Base-by-base conservation (phyloP, 2,888 invertebrate genomes). In the Cephus runcator region DNA sequence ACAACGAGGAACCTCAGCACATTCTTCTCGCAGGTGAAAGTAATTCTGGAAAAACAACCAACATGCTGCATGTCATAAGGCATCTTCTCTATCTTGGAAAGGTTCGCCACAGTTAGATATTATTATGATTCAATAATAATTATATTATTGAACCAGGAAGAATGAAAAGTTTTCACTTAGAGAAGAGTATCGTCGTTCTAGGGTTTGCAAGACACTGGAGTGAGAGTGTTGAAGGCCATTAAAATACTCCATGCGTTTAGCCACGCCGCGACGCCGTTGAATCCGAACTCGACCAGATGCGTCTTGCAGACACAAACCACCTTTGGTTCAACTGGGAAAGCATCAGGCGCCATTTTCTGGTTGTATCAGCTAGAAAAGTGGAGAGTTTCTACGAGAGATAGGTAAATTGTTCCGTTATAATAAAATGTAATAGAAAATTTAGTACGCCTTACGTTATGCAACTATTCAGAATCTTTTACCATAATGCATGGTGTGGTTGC, bases 1-100 rank as follows among this genome's bases (percentile, higher is more conserved):
- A 98, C 90, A 96, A 98, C 90, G 95, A 96, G 84, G 95, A 95
- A 84, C 95, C 96, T 3, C 97, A 98, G 91, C 96, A 97, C 90
- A 95, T 98, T 80, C 93, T 98, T 9, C 94, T 98, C 83, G 95
- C 97, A 71, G 98, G 98, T 1, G 98, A 98, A 93, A 96, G 96
- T 83, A 96, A 96, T 88, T 96, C 98, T 0, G 98, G 98, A 1
- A 98, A 98, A 93, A 97, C 98, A 0, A 96, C 96, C 56, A 97
- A 96, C 89, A 96, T 96, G 90, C 92, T 95, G 69, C 95, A 97
- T 83, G 92, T 97, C 73, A 92, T 98, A 56, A 94, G 95, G 76
- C 98, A 98, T 90, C 93, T 98, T 2, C 95, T 96, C 83, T 95
- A 94, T 88, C 93, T 98, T 85, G 98, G 98, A 76, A 94, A 95